phyloP scores from a whole-genome alignment of 2,888 invertebrate genomes.

The Synergus japonicus region DNA sequence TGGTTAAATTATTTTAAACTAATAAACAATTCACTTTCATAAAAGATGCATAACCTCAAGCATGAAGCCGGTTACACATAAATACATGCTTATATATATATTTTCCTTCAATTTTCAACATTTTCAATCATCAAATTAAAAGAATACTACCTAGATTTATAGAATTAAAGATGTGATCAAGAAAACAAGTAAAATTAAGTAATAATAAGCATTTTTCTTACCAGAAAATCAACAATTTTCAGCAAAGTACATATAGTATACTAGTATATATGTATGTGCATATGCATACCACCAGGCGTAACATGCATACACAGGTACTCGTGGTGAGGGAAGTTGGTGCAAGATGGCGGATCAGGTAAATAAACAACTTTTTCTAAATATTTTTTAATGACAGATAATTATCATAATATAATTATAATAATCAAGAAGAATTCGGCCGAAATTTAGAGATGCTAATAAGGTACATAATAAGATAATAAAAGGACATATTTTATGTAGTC shows the following conservation, averaged over 20 bases:
- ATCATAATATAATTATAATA: neutral
- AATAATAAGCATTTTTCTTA: neutral
- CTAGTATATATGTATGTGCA: too few relatives aligned
- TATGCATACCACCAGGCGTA: too few relatives aligned
- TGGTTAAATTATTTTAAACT: neutral
- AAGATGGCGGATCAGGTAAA: conserved; percentile 91
- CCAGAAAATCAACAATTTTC: neutral
- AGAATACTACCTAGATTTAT: neutral
- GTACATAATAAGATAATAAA: neutral
- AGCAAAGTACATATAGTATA: neutral
- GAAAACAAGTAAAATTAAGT: neutral
- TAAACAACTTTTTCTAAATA: neutral
- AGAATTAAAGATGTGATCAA: neutral
- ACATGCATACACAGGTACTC: too few relatives aligned
- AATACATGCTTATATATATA: neutral
- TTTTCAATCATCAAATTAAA: neutral
- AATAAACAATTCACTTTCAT: neutral
- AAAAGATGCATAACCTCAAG: neutral
- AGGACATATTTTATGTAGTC: neutral
- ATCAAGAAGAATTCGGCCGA: neutral
- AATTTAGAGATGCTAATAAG: neutral
- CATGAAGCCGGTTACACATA: neutral
- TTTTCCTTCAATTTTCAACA: neutral
- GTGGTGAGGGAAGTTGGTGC: conserved; percentile 68
- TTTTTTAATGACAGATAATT: neutral